phyloP scores from a whole-genome alignment of 2,113 vertebrate species.

The Arizona elegans region DNA sequence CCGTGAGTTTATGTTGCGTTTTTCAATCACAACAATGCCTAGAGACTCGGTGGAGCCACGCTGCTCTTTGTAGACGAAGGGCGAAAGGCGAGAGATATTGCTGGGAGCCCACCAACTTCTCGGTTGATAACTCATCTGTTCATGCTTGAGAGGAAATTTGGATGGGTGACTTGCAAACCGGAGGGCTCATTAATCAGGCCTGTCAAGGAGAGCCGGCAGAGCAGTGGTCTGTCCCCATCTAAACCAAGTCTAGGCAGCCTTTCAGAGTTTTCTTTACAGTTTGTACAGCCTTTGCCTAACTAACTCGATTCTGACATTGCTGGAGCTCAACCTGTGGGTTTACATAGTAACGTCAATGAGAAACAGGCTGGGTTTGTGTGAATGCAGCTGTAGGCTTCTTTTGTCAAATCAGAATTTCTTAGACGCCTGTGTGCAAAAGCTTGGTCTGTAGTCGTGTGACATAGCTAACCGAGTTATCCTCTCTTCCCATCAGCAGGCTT shows the following conservation, averaged over 20 bases:
- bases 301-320: background rate
- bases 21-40: background rate
- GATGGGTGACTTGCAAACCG: background rate
- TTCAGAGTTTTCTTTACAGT: background rate
- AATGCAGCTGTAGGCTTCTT: background rate
- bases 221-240: background rate
- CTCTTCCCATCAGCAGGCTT: background rate
- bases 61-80: background rate
- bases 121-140: background rate
- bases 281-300: background rate
- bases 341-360: background rate
- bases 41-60: background rate
- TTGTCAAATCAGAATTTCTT: background rate
- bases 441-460: background rate
- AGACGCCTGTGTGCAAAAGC: background rate
- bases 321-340: background rate
- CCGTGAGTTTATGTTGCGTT: slow-evolving; percentile 4
- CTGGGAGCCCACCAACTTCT: background rate
- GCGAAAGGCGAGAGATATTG: background rate
- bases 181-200: background rate
- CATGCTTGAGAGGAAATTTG: background rate
- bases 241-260: background rate
- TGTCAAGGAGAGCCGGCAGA: background rate
- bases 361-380: background rate
- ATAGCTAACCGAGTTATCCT: background rate